Conservation (phyloP, 2,797 vertebrate species). For the Pterois miles region DNA sequence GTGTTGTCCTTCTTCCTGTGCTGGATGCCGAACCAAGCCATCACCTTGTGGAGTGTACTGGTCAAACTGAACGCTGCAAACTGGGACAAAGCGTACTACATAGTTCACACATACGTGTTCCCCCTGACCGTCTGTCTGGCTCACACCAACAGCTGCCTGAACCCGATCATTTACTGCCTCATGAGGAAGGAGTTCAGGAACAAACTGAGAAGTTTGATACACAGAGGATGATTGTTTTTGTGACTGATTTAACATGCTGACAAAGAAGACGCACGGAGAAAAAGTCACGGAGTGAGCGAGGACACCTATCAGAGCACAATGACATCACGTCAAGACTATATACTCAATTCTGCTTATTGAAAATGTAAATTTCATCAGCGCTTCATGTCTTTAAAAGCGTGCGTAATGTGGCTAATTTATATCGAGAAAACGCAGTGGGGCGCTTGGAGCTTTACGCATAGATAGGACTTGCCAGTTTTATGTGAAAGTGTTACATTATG, state of each 20-base stretch:
- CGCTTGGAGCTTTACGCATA: background rate
- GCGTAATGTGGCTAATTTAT: background rate
- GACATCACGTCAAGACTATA: background rate
- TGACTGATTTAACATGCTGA: background rate
- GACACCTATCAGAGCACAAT: background rate
- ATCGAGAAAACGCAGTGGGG: background rate
- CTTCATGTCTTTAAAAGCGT: background rate
- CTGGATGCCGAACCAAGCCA: slow-evolving; percentile 84
- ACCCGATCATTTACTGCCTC: slow-evolving; percentile 85
- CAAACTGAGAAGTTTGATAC: slow-evolving; percentile 72
- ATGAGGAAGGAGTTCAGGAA: slow-evolving; percentile 82
- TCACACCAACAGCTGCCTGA: slow-evolving; percentile 85
- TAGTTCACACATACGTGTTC: slow-evolving; percentile 83
- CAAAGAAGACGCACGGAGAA: slow-evolving; percentile 6
- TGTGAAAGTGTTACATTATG: background rate
- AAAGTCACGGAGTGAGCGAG: background rate
- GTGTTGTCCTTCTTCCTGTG: slow-evolving; percentile 82
- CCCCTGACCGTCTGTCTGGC: slow-evolving; percentile 85
- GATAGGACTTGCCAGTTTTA: background rate
- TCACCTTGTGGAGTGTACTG: slow-evolving; percentile 85
- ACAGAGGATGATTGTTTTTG: slow-evolving; percentile 34
- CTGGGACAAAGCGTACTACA: slow-evolving; percentile 82
- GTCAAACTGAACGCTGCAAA: slow-evolving; percentile 82
- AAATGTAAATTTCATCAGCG: background rate
- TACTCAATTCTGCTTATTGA: background rate